Conservation (phyloP, 1,140 invertebrate genomes). For the Medauroidea extradentata region DNA sequence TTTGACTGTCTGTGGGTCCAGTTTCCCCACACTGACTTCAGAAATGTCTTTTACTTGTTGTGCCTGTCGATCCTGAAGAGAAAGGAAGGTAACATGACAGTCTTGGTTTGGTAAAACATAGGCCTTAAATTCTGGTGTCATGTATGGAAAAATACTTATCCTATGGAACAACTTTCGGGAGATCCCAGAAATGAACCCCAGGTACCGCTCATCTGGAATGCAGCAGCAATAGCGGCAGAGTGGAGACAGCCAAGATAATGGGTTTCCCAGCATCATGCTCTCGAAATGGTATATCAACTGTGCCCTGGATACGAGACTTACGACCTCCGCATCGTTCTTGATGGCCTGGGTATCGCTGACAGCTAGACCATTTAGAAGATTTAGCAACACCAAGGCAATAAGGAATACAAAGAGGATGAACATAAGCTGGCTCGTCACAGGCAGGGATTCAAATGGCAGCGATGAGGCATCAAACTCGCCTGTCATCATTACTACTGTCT, state of each 20-base stretch:
- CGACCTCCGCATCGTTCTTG: conserved; percentile 16
- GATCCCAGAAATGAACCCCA: too few species aligned
- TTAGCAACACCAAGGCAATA: conserved; percentile 33
- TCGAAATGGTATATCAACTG: conserved; percentile 10
- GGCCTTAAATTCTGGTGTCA: too few species aligned
- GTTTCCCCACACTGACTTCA: too few species aligned
- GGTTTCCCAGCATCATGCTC: conserved; percentile 10
- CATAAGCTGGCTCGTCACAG: conserved; percentile 22
- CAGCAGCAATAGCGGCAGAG: too few species aligned
- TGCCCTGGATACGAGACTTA: conserved; percentile 8
- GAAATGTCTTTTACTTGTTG: too few species aligned
- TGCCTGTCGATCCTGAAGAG: too few species aligned
- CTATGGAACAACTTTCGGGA: too few species aligned
- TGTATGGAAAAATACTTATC: too few species aligned
- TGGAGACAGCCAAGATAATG: not conserved
- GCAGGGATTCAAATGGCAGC: conserved; percentile 22
- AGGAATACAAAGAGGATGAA: conserved; percentile 34
- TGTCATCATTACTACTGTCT: conserved; percentile 29
- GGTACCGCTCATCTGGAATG: too few species aligned
- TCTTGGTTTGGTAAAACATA: too few species aligned
- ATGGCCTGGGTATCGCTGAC: conserved; percentile 31
- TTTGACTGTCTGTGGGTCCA: too few species aligned
- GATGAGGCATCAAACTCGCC: conserved; percentile 31
- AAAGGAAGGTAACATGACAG: too few species aligned
- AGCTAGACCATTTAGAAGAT: conserved; percentile 36